A percentile compares a stretch with the other conserved stretches of the same genome.
phyloP scores from a whole-genome alignment of 2,797 vertebrate species.

The Morus bassanus region DNA sequence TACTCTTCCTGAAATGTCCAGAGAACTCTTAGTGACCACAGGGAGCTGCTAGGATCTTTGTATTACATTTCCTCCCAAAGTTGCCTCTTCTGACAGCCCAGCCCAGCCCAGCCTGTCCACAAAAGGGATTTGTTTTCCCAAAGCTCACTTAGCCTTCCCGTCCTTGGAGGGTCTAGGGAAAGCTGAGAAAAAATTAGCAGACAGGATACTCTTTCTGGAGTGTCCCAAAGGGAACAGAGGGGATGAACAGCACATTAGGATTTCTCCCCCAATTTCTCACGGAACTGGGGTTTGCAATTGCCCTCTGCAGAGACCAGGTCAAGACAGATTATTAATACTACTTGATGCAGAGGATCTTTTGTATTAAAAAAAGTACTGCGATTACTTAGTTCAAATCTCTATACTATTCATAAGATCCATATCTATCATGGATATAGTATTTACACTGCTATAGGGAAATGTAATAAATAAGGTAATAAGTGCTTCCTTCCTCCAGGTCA shows the following conservation, averaged over 20 bases:
- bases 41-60: slow-evolving; percentile 45
- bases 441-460: slow-evolving; percentile 61
- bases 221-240: slow-evolving; percentile 10
- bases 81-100: slow-evolving; percentile 9
- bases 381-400: slow-evolving; percentile 61
- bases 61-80: slow-evolving; percentile 42
- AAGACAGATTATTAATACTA: slow-evolving; percentile 60
- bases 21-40: slow-evolving; percentile 46
- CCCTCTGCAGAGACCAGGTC: slow-evolving; percentile 28
- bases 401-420: slow-evolving; percentile 74
- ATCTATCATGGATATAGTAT: slow-evolving; percentile 71
- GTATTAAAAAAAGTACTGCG: slow-evolving; percentile 63
- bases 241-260: slow-evolving; percentile 44
- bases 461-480: slow-evolving; percentile 63
- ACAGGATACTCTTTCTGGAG: slow-evolving; percentile 35
- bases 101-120: slow-evolving; percentile 18
- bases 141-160: slow-evolving; percentile 13
- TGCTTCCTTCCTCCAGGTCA: slow-evolving; percentile 6
- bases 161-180: slow-evolving; percentile 31
- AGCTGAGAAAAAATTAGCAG: slow-evolving; percentile 22
- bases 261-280: slow-evolving; percentile 45
- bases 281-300: slow-evolving; percentile 18
- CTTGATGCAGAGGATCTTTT: slow-evolving; percentile 14
- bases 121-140: slow-evolving; percentile 52
- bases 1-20: slow-evolving; percentile 22